Conservation (phyloP, 2,888 invertebrate species). For the Ephialtes manifestator region DNA sequence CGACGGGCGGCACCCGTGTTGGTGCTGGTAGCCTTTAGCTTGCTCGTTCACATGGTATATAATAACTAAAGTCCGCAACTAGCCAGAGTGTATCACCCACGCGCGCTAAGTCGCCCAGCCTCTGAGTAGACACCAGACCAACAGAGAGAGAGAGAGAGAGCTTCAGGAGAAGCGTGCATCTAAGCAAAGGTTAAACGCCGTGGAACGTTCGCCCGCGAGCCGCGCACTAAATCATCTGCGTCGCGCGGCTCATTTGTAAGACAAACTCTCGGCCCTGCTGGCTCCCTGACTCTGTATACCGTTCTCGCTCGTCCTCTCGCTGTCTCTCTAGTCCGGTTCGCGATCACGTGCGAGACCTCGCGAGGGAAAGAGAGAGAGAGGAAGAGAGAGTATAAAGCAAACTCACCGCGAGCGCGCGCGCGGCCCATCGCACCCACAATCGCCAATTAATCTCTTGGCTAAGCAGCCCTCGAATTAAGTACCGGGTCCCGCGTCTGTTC, state of each 20-base stretch:
- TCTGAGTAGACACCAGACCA: slow-evolving; percentile 45
- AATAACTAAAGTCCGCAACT: slow-evolving; percentile 43
- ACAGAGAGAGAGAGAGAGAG: slow-evolving; percentile 58
- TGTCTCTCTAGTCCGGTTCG: slow-evolving; percentile 49
- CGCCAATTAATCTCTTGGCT: slow-evolving; percentile 83
- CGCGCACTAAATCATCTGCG: slow-evolving; percentile 83
- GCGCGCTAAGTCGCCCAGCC: slow-evolving; percentile 56
- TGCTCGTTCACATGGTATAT: slow-evolving; percentile 32
- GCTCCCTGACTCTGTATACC: slow-evolving; percentile 62
- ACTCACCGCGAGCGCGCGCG: slow-evolving; percentile 65
- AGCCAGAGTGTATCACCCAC: slow-evolving; percentile 44
- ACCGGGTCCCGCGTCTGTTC: slow-evolving; percentile 68
- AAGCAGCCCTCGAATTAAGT: slow-evolving; percentile 82
- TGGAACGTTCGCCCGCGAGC: slow-evolving; percentile 62
- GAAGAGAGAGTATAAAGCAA: slow-evolving; percentile 68
- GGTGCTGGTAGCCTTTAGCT: slow-evolving; percentile 23
- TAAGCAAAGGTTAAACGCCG: slow-evolving; percentile 79
- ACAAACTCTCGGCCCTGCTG: slow-evolving; percentile 79
- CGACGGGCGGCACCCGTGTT: slow-evolving; percentile 46
- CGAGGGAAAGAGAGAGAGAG: slow-evolving; percentile 32
- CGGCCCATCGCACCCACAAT: slow-evolving; percentile 82
- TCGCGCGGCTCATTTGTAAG: slow-evolving; percentile 85
- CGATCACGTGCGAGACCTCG: slow-evolving; percentile 61
- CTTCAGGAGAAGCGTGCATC: slow-evolving; percentile 76
- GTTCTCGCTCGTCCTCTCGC: slow-evolving; percentile 32